phyloP scores from a whole-genome alignment of 2,888 invertebrate genomes.

The Spodoptera exigua region DNA sequence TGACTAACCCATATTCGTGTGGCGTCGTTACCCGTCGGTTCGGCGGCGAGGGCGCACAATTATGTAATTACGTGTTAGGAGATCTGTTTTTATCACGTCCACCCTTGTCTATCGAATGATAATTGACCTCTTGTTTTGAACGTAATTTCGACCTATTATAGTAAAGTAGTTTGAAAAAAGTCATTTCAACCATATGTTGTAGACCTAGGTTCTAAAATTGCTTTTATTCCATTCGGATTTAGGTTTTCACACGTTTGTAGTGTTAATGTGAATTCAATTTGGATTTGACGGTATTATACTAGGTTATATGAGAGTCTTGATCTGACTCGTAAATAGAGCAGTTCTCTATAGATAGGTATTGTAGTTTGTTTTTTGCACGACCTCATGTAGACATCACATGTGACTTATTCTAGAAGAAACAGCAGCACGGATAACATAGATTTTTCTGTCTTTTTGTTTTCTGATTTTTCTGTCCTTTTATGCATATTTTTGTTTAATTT shows the following conservation, averaged over 20 bases:
- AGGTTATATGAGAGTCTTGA: too few relatives aligned
- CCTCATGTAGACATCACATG: slow-evolving; percentile 50
- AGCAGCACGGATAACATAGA: too few relatives aligned
- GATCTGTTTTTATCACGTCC: slow-evolving; percentile 89
- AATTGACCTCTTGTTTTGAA: slow-evolving; percentile 86
- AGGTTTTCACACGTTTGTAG: slow-evolving; percentile 26
- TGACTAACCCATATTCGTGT: slow-evolving; percentile 84
- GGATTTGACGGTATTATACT: too few relatives aligned
- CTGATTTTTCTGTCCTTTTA: neutral
- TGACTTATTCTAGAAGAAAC: slow-evolving; percentile 56
- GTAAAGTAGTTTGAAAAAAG: slow-evolving; percentile 59
- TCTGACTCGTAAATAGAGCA: too few relatives aligned
- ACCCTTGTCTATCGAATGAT: slow-evolving; percentile 87
- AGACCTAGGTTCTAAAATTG: slow-evolving; percentile 16
- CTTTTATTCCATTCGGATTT: slow-evolving; percentile 2
- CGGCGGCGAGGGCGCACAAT: slow-evolving; percentile 83
- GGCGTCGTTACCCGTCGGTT: slow-evolving; percentile 82
- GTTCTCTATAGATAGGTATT: too few relatives aligned
- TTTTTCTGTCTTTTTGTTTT: neutral
- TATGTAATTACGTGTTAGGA: slow-evolving; percentile 89
- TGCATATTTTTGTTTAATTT: too few relatives aligned
- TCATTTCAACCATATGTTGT: slow-evolving; percentile 67
- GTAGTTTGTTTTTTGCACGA: slow-evolving; percentile 52
- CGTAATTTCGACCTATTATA: slow-evolving; percentile 79
- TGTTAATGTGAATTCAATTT: neutral